These are phyloP conservation scores for Harmothoe impar DNA, from an alignment of 2,888 invertebrate species.

Conservation along the genomic window DNA sequence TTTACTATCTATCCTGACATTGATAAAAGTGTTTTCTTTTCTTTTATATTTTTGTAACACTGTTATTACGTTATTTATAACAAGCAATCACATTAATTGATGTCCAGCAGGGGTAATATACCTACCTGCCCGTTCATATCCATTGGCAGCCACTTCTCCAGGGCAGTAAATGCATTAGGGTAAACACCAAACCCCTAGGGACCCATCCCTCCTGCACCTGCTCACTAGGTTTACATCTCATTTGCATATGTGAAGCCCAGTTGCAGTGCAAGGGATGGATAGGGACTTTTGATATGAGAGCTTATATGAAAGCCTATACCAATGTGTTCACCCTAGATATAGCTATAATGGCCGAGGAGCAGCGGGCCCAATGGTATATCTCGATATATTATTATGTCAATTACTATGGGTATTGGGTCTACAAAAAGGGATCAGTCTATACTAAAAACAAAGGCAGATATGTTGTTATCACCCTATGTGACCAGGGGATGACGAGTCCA, in stretches of 20 bases:
- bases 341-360: neutral
- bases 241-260: neutral
- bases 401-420: neutral
- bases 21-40: neutral
- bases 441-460: slow-evolving; percentile 55
- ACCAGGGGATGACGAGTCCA: neutral
- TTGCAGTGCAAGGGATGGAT: neutral
- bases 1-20: neutral
- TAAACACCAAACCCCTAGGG: too few species aligned
- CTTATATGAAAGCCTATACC: neutral
- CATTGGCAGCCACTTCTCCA: too few species aligned
- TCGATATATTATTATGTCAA: neutral
- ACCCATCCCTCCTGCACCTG: too few species aligned
- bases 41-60: slow-evolving; percentile 1
- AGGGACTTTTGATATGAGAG: neutral
- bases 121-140: too few species aligned
- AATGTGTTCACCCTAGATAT: neutral
- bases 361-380: neutral
- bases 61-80: too few species aligned
- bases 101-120: too few species aligned
- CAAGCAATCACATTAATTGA: too few species aligned
- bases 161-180: too few species aligned
- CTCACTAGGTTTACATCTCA: too few species aligned
- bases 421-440: slow-evolving; percentile 16
- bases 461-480: slow-evolving; percentile 13